Conservation (phyloP, 2,113 vertebrate species). For the Shinisaurus crocodilurus region DNA sequence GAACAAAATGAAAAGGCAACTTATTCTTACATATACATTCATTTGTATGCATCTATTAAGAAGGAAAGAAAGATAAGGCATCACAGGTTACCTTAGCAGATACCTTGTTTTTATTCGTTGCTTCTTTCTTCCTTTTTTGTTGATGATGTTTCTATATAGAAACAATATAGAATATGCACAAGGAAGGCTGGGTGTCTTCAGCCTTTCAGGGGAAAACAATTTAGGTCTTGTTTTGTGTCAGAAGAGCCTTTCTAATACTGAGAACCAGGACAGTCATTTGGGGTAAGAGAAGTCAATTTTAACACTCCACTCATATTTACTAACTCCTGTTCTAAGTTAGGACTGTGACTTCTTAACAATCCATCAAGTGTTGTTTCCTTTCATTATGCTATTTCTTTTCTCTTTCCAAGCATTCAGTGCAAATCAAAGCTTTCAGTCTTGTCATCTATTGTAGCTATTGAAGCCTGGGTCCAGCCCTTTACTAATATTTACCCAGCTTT, state of each 20-base stretch:
- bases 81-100: slow-evolving; percentile 9
- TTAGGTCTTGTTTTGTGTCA: slow-evolving; percentile 39
- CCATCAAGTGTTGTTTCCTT: neutral
- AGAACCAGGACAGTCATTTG: slow-evolving; percentile 19
- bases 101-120: too few relatives aligned
- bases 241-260: neutral
- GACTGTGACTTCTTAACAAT: slow-evolving; percentile 39
- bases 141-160: slow-evolving; percentile 24
- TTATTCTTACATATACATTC: neutral
- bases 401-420: slow-evolving; percentile 33
- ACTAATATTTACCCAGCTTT: slow-evolving; percentile 70
- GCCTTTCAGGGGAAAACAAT: neutral
- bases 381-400: slow-evolving; percentile 40
- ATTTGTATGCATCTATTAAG: slow-evolving; percentile 12
- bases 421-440: slow-evolving; percentile 60
- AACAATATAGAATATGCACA: neutral
- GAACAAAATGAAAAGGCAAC: slow-evolving; percentile 12
- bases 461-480: slow-evolving; percentile 53
- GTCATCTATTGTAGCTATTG: slow-evolving; percentile 54
- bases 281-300: slow-evolving; percentile 29
- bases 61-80: neutral
- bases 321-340: neutral
- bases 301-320: slow-evolving; percentile 32
- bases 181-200: slow-evolving; percentile 2
- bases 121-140: too few relatives aligned